A percentile compares a stretch with the other conserved stretches of the same genome.
Evolutionary conservation across 2,113 vertebrate species (phyloP).

Genomic region (Macrotus californicus): DNA sequence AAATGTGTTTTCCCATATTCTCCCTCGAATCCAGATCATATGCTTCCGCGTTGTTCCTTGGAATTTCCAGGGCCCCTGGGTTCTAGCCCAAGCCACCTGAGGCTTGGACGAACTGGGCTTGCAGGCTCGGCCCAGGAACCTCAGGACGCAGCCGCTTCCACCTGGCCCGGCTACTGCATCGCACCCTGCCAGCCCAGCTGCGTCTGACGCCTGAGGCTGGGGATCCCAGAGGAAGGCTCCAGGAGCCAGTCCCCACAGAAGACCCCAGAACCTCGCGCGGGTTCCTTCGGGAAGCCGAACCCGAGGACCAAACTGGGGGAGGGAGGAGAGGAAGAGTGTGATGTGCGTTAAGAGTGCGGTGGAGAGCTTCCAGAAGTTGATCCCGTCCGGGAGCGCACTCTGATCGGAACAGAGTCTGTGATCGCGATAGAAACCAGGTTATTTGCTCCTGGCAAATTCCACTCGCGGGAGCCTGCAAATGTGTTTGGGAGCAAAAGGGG

Average conservation of each 20-base stretch:
- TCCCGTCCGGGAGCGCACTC: neutral
- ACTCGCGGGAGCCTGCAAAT: neutral
- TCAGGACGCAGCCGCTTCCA: neutral
- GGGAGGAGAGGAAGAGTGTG: accelerated
- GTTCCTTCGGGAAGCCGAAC: neutral
- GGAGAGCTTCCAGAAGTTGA: conserved; percentile 21
- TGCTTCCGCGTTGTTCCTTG: neutral
- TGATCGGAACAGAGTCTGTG: neutral
- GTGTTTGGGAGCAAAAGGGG: neutral
- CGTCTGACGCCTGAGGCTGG: neutral
- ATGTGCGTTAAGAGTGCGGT: accelerated
- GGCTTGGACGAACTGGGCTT: neutral
- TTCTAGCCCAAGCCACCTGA: neutral
- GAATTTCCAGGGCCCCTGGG: neutral
- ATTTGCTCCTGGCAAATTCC: neutral
- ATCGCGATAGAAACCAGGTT: neutral
- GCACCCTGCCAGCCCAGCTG: neutral
- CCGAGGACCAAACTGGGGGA: accelerated
- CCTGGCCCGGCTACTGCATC: neutral
- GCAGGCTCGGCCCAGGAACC: neutral
- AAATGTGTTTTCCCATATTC: neutral
- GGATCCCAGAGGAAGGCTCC: neutral
- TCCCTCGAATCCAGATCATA: neutral
- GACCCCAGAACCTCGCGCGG: accelerated
- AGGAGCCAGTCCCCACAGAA: neutral